phyloP scores from a whole-genome alignment of 92 coral and sea anemone genomes.

The Montipora capitata region DNA sequence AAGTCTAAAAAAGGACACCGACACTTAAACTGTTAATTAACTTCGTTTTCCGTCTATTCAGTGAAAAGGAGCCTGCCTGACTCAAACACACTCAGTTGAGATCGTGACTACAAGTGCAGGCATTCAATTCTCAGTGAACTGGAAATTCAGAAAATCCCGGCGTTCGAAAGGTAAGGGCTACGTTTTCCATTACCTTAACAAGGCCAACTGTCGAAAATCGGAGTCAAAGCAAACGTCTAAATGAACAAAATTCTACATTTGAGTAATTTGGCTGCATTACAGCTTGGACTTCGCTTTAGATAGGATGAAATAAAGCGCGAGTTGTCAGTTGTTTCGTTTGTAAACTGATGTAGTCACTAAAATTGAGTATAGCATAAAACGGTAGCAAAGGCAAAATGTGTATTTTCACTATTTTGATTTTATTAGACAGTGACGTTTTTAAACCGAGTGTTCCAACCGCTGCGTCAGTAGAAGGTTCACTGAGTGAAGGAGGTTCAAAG shows the following conservation, averaged over 20 bases:
- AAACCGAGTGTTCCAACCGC: not conserved
- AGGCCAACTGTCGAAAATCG: not conserved
- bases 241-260: not conserved
- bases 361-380: not conserved
- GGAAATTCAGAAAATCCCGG: not conserved
- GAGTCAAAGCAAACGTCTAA: not conserved
- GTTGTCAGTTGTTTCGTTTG: not conserved
- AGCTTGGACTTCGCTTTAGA: not conserved
- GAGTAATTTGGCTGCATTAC: too few relatives aligned
- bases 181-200: not conserved
- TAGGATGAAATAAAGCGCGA: not conserved
- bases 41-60: constrained; percentile 41
- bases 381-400: too few relatives aligned
- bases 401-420: not conserved
- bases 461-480: not conserved
- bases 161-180: not conserved
- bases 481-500: too few relatives aligned
- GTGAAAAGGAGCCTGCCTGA: constrained; percentile 37
- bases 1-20: constrained; percentile 27
- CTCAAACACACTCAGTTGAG: constrained; percentile 33
- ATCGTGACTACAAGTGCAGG: not conserved
- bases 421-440: not conserved
- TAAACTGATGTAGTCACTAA: not conserved
- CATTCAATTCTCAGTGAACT: not conserved
- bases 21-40: constrained; percentile 45